phyloP scores from a whole-genome alignment of 2,797 vertebrate species.

The Smutsia temminckii region DNA sequence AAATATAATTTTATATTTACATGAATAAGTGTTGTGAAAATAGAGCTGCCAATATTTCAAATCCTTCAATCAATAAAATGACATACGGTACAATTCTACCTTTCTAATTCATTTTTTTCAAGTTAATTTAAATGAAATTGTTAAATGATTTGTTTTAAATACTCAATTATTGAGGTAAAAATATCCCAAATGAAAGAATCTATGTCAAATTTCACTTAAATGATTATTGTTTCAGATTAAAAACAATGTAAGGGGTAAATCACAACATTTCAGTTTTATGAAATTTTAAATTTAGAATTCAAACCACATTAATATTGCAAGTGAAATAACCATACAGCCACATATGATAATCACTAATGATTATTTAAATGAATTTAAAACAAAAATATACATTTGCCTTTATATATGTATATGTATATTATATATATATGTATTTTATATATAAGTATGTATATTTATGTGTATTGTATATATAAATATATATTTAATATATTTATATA shows the following conservation, averaged over 20 bases:
- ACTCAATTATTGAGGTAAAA: not conserved
- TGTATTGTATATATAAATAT: too few species aligned
- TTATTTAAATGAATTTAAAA: not conserved
- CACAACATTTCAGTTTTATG: not conserved
- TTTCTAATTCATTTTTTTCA: not conserved
- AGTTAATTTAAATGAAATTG: not conserved
- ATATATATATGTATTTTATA: too few species aligned
- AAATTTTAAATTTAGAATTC: conserved; percentile 13
- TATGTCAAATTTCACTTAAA: not conserved
- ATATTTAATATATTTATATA: too few species aligned
- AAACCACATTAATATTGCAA: not conserved
- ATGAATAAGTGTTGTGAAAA: not conserved
- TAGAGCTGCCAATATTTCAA: not conserved
- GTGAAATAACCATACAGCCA: not conserved
- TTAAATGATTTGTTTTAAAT: not conserved
- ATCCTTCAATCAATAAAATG: not conserved
- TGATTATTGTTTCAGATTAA: not conserved
- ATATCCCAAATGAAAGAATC: not conserved
- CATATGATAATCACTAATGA: not conserved
- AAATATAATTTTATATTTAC: not conserved
- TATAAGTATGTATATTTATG: too few species aligned
- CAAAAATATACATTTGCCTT: not conserved
- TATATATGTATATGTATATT: not conserved
- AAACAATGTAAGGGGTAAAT: not conserved
- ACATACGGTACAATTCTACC: not conserved